These are phyloP conservation scores for Castor canadensis DNA, from an alignment of 2,113 vertebrate species.

Conservation along the genomic window DNA sequence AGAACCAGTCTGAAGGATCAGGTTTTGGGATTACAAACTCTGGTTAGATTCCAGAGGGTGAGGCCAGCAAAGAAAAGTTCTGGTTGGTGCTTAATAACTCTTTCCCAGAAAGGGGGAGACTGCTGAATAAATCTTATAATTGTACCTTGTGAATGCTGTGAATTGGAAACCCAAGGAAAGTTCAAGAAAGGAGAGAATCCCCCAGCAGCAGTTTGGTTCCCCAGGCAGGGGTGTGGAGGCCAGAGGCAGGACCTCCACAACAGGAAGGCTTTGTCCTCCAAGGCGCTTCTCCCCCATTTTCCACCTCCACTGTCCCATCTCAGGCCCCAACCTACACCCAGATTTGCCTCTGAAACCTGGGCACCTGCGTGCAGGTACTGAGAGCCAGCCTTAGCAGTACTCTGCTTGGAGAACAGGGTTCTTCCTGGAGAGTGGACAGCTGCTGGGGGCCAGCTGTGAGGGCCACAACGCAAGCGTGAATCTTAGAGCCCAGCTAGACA, in stretches of 20 bases:
- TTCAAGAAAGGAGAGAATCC: neutral
- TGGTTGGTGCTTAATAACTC: no score
- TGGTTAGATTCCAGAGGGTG: neutral
- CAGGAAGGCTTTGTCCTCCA: neutral
- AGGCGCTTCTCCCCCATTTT: no score
- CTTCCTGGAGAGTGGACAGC: no score
- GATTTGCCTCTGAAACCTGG: no score
- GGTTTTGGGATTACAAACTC: neutral
- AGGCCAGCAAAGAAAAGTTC: neutral
- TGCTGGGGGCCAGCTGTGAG: no score
- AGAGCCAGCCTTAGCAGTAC: no score
- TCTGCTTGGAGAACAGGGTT: no score
- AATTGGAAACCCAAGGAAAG: neutral
- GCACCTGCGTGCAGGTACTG: no score
- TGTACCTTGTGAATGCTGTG: neutral
- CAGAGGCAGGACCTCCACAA: neutral
- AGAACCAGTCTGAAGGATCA: neutral
- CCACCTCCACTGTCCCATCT: neutral
- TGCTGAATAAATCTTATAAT: neutral
- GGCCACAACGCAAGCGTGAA: no score
- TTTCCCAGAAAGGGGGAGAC: neutral
- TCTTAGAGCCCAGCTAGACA: no score
- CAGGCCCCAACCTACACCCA: no score
- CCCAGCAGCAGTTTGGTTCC: rapidly evolving
- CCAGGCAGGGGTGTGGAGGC: neutral